A percentile compares a stretch with the other conserved stretches of the same genome.
phyloP scores from a whole-genome alignment of 2,888 invertebrate genomes.

The Athalia circularis region DNA sequence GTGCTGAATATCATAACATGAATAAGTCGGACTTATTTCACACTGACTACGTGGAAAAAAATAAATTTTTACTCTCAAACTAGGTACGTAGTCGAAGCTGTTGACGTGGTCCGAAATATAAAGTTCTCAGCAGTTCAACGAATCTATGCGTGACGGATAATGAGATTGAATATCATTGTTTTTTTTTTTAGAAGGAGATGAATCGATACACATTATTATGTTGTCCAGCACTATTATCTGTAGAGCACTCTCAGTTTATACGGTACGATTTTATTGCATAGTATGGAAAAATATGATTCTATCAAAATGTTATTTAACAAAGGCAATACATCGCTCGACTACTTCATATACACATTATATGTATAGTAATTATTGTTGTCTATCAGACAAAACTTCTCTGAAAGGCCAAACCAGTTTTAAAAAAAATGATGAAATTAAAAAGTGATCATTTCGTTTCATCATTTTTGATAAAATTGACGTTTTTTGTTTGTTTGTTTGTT shows the following conservation, averaged over 20 bases:
- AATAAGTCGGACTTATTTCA: slow-evolving; percentile 48
- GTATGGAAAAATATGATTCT: slow-evolving; percentile 74
- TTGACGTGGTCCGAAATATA: too few species aligned
- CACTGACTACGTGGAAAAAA: slow-evolving; percentile 53
- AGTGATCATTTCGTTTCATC: slow-evolving; percentile 46
- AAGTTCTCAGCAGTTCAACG: not conserved
- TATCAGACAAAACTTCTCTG: slow-evolving; percentile 60
- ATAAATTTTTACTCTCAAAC: too few species aligned
- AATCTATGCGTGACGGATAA: not conserved
- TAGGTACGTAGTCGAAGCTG: too few species aligned
- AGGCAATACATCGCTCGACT: slow-evolving; percentile 68
- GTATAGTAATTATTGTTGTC: slow-evolving; percentile 57
- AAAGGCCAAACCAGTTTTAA: slow-evolving; percentile 63
- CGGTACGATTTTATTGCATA: slow-evolving; percentile 68
- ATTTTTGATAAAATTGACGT: slow-evolving; percentile 56
- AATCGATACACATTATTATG: not conserved
- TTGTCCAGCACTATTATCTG: slow-evolving; percentile 50
- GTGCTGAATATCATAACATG: slow-evolving; percentile 55
- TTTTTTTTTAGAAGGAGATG: not conserved
- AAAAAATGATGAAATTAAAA: slow-evolving; percentile 52
- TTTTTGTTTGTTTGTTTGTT: too few species aligned
- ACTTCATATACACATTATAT: slow-evolving; percentile 56
- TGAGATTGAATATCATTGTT: not conserved
- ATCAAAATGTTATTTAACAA: slow-evolving; percentile 72
- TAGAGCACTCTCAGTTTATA: slow-evolving; percentile 51